Percentiles rank a stretch among this genome's conserved stretches.
Evolutionary conservation across 1,140 invertebrate species (phyloP).

Genomic region (Phthorimaea operculella): DNA sequence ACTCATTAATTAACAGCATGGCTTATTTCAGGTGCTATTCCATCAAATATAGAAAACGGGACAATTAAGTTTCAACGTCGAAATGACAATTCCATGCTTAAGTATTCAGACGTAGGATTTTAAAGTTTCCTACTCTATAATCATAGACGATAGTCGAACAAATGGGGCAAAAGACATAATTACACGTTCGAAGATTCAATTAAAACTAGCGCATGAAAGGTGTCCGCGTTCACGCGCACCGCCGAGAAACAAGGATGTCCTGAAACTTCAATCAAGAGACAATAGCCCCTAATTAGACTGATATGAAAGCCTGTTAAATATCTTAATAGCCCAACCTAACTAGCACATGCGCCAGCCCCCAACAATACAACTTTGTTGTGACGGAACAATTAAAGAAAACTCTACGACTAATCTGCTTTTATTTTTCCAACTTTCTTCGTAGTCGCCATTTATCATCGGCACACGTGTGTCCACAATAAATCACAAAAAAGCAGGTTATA

Average conservation of each 20-base stretch:
- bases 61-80: slow-evolving; percentile 49
- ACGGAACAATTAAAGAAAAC: background rate
- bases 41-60: slow-evolving; percentile 49
- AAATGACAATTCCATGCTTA: slow-evolving; percentile 26
- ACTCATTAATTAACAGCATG: slow-evolving; percentile 21
- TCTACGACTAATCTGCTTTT: background rate
- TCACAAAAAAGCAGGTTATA: slow-evolving; percentile 44
- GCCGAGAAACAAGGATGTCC: slow-evolving; percentile 35
- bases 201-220: slow-evolving; percentile 55
- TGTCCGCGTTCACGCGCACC: slow-evolving; percentile 54
- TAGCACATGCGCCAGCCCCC: background rate
- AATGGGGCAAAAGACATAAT: slow-evolving; percentile 60
- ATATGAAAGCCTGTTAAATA: background rate
- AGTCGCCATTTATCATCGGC: slow-evolving; percentile 39
- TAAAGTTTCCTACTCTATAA: slow-evolving; percentile 48
- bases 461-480: slow-evolving; percentile 50
- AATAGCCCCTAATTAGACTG: slow-evolving; percentile 33
- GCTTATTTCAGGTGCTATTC: slow-evolving; percentile 62
- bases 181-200: slow-evolving; percentile 42
- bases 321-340: background rate
- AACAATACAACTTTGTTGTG: background rate
- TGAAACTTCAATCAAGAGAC: slow-evolving; percentile 32
- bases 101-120: slow-evolving; percentile 43
- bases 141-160: slow-evolving; percentile 46
- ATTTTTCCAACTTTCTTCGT: slow-evolving; percentile 6